Percentiles rank a stretch among this genome's conserved stretches.
Evolutionary conservation across 2,888 invertebrate genomes (phyloP).

Genomic region (Plebejus anna): DNA sequence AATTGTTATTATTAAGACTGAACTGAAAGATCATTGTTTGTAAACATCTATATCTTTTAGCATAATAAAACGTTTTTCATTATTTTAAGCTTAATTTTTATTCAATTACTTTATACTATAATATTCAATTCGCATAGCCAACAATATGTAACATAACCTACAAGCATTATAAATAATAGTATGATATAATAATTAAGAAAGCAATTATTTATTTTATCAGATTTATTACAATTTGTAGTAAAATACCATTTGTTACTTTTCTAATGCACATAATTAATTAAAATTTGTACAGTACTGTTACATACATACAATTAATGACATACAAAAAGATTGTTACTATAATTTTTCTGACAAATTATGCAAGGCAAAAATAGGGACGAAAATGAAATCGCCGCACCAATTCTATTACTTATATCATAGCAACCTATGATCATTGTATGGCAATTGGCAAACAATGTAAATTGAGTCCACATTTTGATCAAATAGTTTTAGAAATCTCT

Average conservation of each 20-base stretch:
- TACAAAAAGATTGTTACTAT: neutral
- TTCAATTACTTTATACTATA: too few species aligned
- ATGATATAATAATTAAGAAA: neutral
- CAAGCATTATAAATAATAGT: neutral
- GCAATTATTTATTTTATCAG: neutral
- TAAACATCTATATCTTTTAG: too few species aligned
- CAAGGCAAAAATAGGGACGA: neutral
- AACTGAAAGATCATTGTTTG: too few species aligned
- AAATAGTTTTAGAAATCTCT: neutral
- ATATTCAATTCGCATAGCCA: neutral
- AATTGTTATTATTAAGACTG: too few species aligned
- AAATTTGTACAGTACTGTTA: neutral
- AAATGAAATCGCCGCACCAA: neutral
- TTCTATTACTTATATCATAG: neutral
- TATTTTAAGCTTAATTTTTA: neutral
- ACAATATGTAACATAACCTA: neutral
- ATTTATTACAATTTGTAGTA: neutral
- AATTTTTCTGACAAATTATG: neutral
- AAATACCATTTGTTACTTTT: neutral
- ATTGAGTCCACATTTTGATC: neutral
- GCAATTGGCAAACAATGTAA: too few species aligned
- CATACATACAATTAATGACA: neutral
- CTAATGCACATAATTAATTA: neutral
- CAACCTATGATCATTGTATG: neutral
- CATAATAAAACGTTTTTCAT: neutral